Base-by-base conservation (phyloP, 2,888 invertebrate species). In the Cryptocheilus praepositus region DNA sequence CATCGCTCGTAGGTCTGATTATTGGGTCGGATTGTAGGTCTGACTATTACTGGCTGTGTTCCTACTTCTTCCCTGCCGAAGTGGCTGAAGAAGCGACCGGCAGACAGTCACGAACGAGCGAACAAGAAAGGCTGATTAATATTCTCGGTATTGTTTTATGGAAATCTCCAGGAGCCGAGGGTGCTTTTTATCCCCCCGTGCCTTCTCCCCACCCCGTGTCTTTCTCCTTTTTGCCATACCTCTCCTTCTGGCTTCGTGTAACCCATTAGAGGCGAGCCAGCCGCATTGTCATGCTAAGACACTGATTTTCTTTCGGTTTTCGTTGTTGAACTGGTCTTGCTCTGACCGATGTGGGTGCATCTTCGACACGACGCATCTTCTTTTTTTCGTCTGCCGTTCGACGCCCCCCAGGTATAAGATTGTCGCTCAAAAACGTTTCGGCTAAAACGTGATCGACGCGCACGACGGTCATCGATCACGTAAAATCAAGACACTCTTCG, bases 51-150 rank as follows among this genome's bases (percentile, higher is more conserved):
- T 71, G 61, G n/a, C 49, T 57, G 57, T 61, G 44, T 60, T 54
- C 61, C 51, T 11, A 13, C 51, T 36, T 36, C 53, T 46, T 36
- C 57, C 67, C 61, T 49, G 46, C 21, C 45, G 19, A 18, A 49
- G 46, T 22, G 25, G 15, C 46, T 13, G 18, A 22, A 18, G 58
- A 60, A 55, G 53, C 43, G 46, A 55, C 21, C 53, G 19, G 58
- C 3, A 53, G 60, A 64, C 57, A 44, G 54, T 61, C 71, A 71
- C 72, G 76, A 72, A 69, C 71, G 74, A 77, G 58, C 67, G 73
- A 69, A 74, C 78, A 81, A 79, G 78, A 83, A 81, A 77, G 76
- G 69, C 80, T 83, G 82, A 85, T 83, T 83, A 84, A 85, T 81
- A 81, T 76, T 64, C 70, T 68, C 67, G 74, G 80, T 80, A 84